Base-by-base conservation (phyloP, 2,888 invertebrate genomes). In the Panzeria rudis region DNA sequence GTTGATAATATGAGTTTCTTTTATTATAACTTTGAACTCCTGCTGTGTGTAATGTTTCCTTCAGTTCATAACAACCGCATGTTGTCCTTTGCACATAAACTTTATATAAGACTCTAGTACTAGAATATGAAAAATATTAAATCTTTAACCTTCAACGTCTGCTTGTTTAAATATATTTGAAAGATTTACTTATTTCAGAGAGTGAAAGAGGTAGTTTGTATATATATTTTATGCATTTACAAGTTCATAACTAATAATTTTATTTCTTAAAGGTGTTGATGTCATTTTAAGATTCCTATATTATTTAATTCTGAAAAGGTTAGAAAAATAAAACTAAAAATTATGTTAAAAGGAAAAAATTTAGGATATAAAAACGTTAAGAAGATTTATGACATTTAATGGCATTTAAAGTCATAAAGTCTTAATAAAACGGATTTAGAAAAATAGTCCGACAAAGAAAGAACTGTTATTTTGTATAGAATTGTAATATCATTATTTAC, bases 341-440 rank as follows among this genome's bases (percentile, higher is more conserved):
- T 20, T 50, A 8, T 15, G 13, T 6, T 41, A 20, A 7, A 17
- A 50, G 8, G 6, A 50, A 50, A 20, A 3, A 50, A 2, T 17
- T 20, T 50, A n/a, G n/a, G 6, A 50, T 3, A 5, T 5, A n/a
- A 44, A 44, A n/a, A n/a, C 15, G 6, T 44, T 44, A 15, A n/a
- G 5, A 47, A 47, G 44, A 47, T 47, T 47, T 47, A 47, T 47
- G n/a, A n/a, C n/a, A n/a, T n/a, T 47, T 9, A n/a, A 47, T 47
- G 44, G 15, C 15, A 3, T 41, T 41, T 15, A n/a, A n/a, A n/a
- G n/a, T n/a, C n/a, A n/a, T n/a, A n/a, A n/a, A n/a, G n/a, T n/a
- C n/a, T n/a, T n/a, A n/a, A n/a, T n/a, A n/a, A n/a, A n/a, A n/a
- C n/a, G n/a, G n/a, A n/a, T n/a, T n/a, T n/a, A n/a, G n/a, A n/a